These are phyloP conservation scores for Oenanthe melanoleuca DNA, from an alignment of 2,113 vertebrate genomes.

Conservation along the genomic window DNA sequence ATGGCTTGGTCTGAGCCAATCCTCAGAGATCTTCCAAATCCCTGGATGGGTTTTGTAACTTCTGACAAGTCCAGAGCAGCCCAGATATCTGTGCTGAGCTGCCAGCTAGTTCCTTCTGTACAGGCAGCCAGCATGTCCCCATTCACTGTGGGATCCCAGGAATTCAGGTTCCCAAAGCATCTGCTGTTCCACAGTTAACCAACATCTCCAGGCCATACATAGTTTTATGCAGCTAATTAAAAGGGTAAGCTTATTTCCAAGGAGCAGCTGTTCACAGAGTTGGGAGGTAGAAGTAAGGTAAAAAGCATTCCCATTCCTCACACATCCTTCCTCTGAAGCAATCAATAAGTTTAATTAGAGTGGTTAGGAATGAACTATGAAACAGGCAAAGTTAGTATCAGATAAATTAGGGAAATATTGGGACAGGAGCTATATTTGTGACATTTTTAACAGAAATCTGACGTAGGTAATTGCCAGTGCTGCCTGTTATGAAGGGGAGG, in stretches of 20 bases:
- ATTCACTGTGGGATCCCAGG: neutral
- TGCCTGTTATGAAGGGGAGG: neutral
- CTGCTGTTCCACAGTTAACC: neutral
- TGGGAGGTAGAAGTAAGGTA: neutral
- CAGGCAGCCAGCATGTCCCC: neutral
- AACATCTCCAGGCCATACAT: neutral
- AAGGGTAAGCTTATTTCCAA: neutral
- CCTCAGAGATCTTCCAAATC: neutral
- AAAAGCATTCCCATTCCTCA: neutral
- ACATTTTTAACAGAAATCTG: neutral
- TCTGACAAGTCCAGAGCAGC: neutral
- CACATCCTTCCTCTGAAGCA: constrained; percentile 3
- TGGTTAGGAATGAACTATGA: constrained; percentile 22
- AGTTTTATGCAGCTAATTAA: neutral
- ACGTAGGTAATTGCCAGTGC: neutral
- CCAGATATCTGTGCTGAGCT: neutral
- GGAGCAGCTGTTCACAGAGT: neutral
- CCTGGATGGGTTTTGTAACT: neutral
- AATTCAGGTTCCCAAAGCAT: neutral
- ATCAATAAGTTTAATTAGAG: constrained; percentile 44
- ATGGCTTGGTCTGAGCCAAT: neutral
- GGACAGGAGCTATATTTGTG: neutral
- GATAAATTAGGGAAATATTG: constrained; percentile 7
- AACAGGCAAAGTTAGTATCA: neutral
- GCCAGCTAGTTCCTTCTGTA: neutral